Evolutionary conservation across 2,888 invertebrate species (phyloP).

Genomic region (Philhelius pedissequus): DNA sequence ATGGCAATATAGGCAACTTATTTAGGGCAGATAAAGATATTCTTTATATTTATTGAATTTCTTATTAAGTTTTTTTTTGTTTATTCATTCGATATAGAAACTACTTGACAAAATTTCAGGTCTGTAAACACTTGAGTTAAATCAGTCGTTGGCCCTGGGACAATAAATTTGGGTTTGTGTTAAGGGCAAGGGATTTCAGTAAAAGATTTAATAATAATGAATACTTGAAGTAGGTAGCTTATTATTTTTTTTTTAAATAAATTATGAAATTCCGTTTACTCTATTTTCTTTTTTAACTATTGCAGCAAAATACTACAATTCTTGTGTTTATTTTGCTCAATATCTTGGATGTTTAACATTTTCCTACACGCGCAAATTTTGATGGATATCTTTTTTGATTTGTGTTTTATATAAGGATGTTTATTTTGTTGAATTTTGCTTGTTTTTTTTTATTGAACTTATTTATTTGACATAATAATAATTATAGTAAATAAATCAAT

Average conservation of each 20-base stretch:
- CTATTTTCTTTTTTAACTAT: constrained; percentile 38
- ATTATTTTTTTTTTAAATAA: constrained; percentile 48
- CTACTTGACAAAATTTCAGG: background rate
- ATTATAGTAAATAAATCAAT: constrained; percentile 76
- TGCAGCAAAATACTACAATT: constrained; percentile 46
- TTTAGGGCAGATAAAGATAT: too few species aligned
- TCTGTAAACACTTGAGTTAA: background rate
- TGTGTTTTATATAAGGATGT: background rate
- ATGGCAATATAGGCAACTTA: background rate
- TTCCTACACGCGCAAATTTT: constrained; percentile 43
- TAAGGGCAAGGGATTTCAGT: constrained; percentile 23
- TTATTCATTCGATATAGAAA: background rate
- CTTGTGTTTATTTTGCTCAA: constrained; percentile 23
- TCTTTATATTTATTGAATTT: too few species aligned
- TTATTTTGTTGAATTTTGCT: constrained; percentile 20
- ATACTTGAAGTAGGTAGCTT: constrained; percentile 61
- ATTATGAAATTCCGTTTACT: constrained; percentile 17
- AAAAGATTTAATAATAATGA: constrained; percentile 63
- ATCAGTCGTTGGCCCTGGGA: background rate
- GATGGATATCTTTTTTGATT: constrained; percentile 5
- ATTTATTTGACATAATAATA: constrained; percentile 66
- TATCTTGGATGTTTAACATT: constrained; percentile 18
- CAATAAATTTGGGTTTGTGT: background rate
- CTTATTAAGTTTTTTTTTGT: background rate
- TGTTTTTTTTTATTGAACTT: constrained; percentile 52